Conservation (phyloP, 2,113 vertebrate species). For the Callopanchax toddi region DNA sequence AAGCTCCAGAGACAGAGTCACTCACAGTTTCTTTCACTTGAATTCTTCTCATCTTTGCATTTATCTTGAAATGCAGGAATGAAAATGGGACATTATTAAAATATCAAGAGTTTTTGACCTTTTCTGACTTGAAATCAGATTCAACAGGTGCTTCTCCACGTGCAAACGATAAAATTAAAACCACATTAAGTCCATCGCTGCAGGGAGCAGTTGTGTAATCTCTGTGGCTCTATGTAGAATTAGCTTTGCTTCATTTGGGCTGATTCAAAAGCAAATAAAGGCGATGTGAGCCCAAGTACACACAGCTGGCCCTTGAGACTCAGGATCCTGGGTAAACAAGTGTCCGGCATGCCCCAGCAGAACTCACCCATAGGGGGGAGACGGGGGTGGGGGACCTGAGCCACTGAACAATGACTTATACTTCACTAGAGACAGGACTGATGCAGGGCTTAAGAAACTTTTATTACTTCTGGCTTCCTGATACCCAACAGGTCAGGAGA, state of each 20-base stretch:
- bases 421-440: conserved; percentile 54
- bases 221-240: conserved; percentile 62
- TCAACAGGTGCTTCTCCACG: conserved; percentile 56
- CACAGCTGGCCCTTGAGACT: conserved; percentile 84
- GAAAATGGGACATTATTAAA: too few species aligned
- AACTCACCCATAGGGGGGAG: conserved; percentile 58
- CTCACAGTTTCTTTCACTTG: conserved; percentile 55
- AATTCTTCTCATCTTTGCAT: conserved; percentile 62
- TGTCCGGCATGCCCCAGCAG: conserved; percentile 68
- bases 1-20: conserved; percentile 54
- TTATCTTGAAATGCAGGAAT: conserved; percentile 56
- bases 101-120: conserved; percentile 39
- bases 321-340: conserved; percentile 81
- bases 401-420: conserved; percentile 71
- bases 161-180: conserved; percentile 44
- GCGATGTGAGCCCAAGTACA: conserved; percentile 71
- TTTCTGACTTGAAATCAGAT: conserved; percentile 50
- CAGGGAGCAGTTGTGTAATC: conserved; percentile 54
- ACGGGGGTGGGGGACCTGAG: conserved; percentile 50
- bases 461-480: conserved; percentile 73
- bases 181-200: conserved; percentile 34
- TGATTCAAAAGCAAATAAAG: conserved; percentile 83
- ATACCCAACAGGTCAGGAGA: conserved; percentile 53
- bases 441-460: conserved; percentile 70
- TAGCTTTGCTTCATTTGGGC: conserved; percentile 81